Evolutionary conservation across 2,888 invertebrate genomes (phyloP), one percentile per base, ranked within the genome.

Genomic region (Apodemia hepburni): DNA sequence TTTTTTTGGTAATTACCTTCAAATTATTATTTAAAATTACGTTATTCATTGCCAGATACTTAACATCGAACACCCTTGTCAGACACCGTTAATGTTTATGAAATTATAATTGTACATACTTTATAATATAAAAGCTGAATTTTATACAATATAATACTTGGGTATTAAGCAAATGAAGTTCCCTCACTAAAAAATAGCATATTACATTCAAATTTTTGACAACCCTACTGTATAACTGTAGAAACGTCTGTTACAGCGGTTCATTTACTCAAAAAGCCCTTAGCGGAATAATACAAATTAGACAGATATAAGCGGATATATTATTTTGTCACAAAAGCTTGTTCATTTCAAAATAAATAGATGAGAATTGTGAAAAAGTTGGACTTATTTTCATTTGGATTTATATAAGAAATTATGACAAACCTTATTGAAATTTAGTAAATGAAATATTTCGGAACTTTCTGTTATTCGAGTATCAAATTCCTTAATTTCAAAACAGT

Each of bases 221-320:
- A 54, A 15, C 54, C 54, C 54, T 54, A 54, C 6, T 9, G 27
- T 22, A 42, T 12, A 18, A 54, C 27, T 71, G 76, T 61, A 76
- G 75, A 76, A 77, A 84, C 87, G 87, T 87, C 88, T 82, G 77
- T 74, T 76, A 75, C 85, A 88, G 88, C 87, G 87, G 85, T 88
- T 87, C 87, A 83, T 73, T 76, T 76, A 78, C 74, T 71, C 75
- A 73, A 74, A 76, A 72, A 73, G 73, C 73, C 75, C 76, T 76
- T 69, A 71, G 71, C 71, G 77, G 74, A 79, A 79, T 82, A 79
- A 82, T 84, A 77, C 79, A 79, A 84, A 84, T 84, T 82, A 81
- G 75, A 76, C 65, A 81, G 75, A 76, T 65, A 71, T 47, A 33
- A 58, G 58, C 15, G 58, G 61, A 61, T 61, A 58, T 49, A 17